These are phyloP conservation scores for Trimorus sp. DNA, from an alignment of 2,888 invertebrate genomes.

Conservation along the genomic window DNA sequence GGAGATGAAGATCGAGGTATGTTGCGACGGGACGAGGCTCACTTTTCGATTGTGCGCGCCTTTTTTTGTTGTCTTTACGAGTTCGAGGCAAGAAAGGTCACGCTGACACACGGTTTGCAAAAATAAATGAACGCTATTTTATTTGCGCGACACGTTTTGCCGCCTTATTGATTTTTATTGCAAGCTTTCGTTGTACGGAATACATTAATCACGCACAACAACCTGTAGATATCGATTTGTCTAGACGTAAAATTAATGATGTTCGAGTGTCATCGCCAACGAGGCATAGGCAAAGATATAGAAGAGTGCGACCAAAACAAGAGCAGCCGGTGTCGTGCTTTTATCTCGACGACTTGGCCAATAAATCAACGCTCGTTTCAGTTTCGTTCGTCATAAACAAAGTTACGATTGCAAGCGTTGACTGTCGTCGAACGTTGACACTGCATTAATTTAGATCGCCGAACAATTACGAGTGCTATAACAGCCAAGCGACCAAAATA, in stretches of 20 bases:
- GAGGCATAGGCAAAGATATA: slow-evolving; percentile 23
- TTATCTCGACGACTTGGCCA: slow-evolving; percentile 21
- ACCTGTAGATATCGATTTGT: slow-evolving; percentile 47
- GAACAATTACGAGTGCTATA: neutral
- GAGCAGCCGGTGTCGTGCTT: neutral
- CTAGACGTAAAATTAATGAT: slow-evolving; percentile 37
- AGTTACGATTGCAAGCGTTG: slow-evolving; percentile 5
- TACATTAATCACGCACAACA: slow-evolving; percentile 45
- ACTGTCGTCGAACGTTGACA: neutral
- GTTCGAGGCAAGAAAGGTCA: neutral
- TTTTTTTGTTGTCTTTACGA: slow-evolving; percentile 9
- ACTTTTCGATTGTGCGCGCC: neutral
- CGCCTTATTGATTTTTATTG: slow-evolving; percentile 42
- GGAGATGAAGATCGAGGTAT: too few species aligned
- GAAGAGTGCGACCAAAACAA: slow-evolving; percentile 34
- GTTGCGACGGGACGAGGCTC: too few species aligned
- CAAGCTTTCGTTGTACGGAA: slow-evolving; percentile 19
- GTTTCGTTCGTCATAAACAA: slow-evolving; percentile 8
- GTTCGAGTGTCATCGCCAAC: slow-evolving; percentile 17
- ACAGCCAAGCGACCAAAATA: too few species aligned
- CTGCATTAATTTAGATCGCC: neutral
- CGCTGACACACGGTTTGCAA: slow-evolving; percentile 14
- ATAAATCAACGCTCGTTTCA: slow-evolving; percentile 22
- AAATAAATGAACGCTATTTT: slow-evolving; percentile 37
- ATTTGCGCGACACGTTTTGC: slow-evolving; percentile 30